Percentiles rank a stretch among this genome's conserved stretches.
Conservation (phyloP, 2,113 vertebrate species). For the Heliornis fulica region DNA sequence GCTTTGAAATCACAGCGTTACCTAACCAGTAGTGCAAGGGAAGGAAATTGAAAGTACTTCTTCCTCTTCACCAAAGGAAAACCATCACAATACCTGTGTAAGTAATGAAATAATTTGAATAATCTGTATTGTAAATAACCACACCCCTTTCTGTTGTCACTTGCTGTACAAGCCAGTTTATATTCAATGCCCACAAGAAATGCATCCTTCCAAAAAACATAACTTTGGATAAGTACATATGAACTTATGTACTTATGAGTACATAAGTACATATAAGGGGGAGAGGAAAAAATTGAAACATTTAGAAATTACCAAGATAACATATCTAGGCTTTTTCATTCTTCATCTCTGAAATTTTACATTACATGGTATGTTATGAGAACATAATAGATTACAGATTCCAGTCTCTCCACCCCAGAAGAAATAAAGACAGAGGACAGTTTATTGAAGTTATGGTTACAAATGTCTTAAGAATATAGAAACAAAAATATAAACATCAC, state of each 20-base stretch:
- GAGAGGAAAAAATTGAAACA: rapidly evolving
- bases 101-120: not conserved
- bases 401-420: not conserved
- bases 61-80: not conserved
- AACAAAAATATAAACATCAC: not conserved
- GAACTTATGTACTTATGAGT: no score
- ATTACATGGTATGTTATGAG: not conserved
- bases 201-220: not conserved
- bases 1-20: not conserved
- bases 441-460: not conserved
- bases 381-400: not conserved
- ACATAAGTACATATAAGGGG: not conserved
- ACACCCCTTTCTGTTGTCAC: not conserved
- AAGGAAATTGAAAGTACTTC: not conserved
- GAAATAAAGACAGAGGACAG: not conserved
- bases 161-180: not conserved
- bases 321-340: not conserved
- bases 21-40: not conserved
- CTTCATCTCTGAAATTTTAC: not conserved
- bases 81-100: not conserved
- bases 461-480: not conserved
- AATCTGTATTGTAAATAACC: not conserved
- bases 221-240: not conserved
- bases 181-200: not conserved
- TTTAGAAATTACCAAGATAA: not conserved